Evolutionary conservation across 2,888 invertebrate species (phyloP), one percentile per base, ranked within the genome.

Genomic region (Pycnomerus fuliginosus): DNA sequence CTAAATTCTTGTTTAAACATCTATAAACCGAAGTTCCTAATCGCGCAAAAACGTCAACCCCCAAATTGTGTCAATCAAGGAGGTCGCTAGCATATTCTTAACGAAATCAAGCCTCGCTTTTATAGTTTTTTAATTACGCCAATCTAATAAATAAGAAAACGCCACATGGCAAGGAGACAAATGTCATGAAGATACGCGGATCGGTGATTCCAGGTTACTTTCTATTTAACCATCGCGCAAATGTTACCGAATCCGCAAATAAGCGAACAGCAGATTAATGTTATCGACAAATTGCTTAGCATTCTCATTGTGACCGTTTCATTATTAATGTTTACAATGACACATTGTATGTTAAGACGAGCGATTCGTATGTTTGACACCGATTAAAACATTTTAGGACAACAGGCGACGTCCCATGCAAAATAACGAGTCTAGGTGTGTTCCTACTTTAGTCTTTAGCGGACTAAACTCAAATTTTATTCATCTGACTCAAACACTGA

Each of bases 371-470:
- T 38, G 38, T 38, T 30, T 38, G 38, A 38, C 38, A 38, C 38
- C 38, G 30, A 38, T 38, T 31, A 38, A 38, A 29, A 30, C 29
- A 30, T 38, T 38, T 38, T 38, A 38, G 38, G 38, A 16, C 38
- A 30, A 31, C 2, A 10, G 28, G 11, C 28, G 16, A 31, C 31
- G 31, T 31, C 16, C n/a, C 31, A n/a, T 16, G 16, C 31, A 31
- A 16, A 16, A 28, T 28, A 28, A 28, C 12, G 8, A 28, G 28
- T 7, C 11, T 28, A 28, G 28, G 28, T 28, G 28, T 28, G 28
- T 28, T 8, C 12, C 12, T 10, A 5, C 5, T 20, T 8, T 20
- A 8, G 20, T n/a, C n/a, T 11, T 10, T 7, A 13, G 2, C 28
- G 13, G 12, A 11, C 28, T 12, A 28, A 28, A 28, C 16, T 16